Evolutionary conservation across 2,888 invertebrate genomes (phyloP), one percentile per base, ranked within the genome.

Genomic region (Leucophora obtusa): DNA sequence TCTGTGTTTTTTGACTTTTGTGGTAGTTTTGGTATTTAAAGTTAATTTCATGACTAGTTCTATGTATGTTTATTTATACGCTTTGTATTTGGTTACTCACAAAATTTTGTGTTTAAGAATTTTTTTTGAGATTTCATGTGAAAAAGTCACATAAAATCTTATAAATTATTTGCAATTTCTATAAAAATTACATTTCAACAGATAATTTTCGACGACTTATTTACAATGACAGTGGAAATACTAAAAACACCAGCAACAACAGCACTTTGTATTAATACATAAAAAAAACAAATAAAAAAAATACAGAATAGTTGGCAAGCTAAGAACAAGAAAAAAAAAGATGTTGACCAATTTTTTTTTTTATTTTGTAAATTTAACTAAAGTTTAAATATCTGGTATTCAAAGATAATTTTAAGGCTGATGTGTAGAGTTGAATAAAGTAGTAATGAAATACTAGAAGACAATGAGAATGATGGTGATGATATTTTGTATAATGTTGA

Each of bases 131-230:
- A 47, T 47, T 47, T 47, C 43, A n/a, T 47, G n/a, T 58, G 63
- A 62, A 62, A 62, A 60, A 62, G 63, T 63, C 56, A 72, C 56
- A 72, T 72, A 72, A 72, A 72, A 72, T 72, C 63, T 47, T 72
- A 72, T 72, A 72, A 72, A 72, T 72, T 72, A 72, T 72, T 50
- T 53, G 56, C 28, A 62, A 62, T 56, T 63, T 59, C 56, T 56
- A 56, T 43, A 15, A 73, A 73, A 73, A 65, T 65, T 73, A 65
- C 65, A 65, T 73, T 73, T 73, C 72, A 73, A 58, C 72, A 73
- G 65, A 65, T 73, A 73, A 73, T 73, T 73, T 73, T 56, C 72
- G 51, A 73, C 65, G 72, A 65, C 72, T 73, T 65, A 73, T 73
- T 73, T 73, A 73, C 72, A 73, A 65, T 65, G 72, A 65, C 72